Percentiles rank a stretch among this genome's conserved stretches.
Evolutionary conservation across 2,888 invertebrate species (phyloP).

Genomic region (Hemithea aestivaria): DNA sequence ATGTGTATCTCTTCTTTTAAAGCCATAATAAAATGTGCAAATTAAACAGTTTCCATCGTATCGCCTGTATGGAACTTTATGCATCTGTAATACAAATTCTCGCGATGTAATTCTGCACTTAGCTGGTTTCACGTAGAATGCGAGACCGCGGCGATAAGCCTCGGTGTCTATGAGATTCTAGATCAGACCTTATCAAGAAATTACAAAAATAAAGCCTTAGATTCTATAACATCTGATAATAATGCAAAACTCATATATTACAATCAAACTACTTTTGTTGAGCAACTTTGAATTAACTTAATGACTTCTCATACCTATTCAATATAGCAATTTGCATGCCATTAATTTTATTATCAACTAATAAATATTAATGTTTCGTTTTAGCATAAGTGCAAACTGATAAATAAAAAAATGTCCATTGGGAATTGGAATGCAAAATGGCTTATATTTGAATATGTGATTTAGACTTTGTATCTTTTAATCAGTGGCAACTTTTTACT

Average conservation of each 20-base stretch:
- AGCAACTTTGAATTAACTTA: neutral
- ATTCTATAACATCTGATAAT: constrained; percentile 13
- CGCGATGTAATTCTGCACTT: constrained; percentile 58
- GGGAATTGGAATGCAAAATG: too few species aligned
- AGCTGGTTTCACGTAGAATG: constrained; percentile 45
- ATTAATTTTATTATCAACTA: too few species aligned
- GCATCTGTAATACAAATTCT: constrained; percentile 52
- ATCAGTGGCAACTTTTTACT: too few species aligned
- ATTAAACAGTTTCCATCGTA: neutral
- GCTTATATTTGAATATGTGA: too few species aligned
- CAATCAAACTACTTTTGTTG: constrained; percentile 1
- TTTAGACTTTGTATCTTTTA: too few species aligned
- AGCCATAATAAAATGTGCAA: too few species aligned
- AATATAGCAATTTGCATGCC: too few species aligned
- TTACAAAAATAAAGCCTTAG: constrained; percentile 48
- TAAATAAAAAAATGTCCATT: too few species aligned
- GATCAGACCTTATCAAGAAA: constrained; percentile 31
- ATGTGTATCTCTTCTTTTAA: neutral
- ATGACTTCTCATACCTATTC: too few species aligned
- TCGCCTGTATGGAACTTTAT: constrained; percentile 34
- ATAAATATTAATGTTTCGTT: too few species aligned
- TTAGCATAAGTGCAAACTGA: too few species aligned
- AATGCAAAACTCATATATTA: constrained; percentile 8
- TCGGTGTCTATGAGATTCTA: constrained; percentile 32
- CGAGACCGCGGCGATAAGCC: constrained; percentile 22